These are phyloP conservation scores for Synanceia verrucosa DNA, from an alignment of 2,797 vertebrate species.

Conservation along the genomic window DNA sequence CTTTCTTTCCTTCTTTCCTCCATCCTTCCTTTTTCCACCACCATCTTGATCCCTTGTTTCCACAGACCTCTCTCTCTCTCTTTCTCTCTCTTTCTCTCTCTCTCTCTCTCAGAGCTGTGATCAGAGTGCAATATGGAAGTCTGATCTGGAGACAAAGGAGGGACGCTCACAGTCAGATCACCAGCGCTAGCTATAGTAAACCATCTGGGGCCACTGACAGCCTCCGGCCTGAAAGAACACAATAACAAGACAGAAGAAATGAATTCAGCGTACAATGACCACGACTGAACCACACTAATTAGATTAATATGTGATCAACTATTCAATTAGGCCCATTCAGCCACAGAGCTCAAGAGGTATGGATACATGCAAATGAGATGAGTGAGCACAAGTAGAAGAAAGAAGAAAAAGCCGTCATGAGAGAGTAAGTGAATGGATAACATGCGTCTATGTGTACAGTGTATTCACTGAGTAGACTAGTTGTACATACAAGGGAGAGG, in stretches of 20 bases:
- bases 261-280: slow-evolving; percentile 71
- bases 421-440: slow-evolving; percentile 5
- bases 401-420: neutral
- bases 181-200: slow-evolving; percentile 47
- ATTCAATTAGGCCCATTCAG: slow-evolving; percentile 74
- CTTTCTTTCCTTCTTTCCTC: slow-evolving; percentile 12
- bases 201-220: slow-evolving; percentile 68
- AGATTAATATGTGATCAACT: slow-evolving; percentile 78
- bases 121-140: slow-evolving; percentile 56
- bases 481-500: neutral
- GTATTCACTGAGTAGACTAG: neutral
- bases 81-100: slow-evolving; percentile 1
- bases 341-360: slow-evolving; percentile 62
- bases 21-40: neutral
- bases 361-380: slow-evolving; percentile 74
- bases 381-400: slow-evolving; percentile 45
- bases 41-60: slow-evolving; percentile 46
- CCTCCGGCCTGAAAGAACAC: slow-evolving; percentile 62
- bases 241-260: slow-evolving; percentile 67
- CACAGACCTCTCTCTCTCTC: neutral
- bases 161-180: slow-evolving; percentile 53
- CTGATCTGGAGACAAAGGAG: slow-evolving; percentile 65
- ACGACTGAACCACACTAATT: slow-evolving; percentile 70
- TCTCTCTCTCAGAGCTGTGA: slow-evolving; percentile 34
- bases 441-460: neutral